Conservation (phyloP, 2,113 vertebrate species). For the Arvicanthis niloticus region DNA sequence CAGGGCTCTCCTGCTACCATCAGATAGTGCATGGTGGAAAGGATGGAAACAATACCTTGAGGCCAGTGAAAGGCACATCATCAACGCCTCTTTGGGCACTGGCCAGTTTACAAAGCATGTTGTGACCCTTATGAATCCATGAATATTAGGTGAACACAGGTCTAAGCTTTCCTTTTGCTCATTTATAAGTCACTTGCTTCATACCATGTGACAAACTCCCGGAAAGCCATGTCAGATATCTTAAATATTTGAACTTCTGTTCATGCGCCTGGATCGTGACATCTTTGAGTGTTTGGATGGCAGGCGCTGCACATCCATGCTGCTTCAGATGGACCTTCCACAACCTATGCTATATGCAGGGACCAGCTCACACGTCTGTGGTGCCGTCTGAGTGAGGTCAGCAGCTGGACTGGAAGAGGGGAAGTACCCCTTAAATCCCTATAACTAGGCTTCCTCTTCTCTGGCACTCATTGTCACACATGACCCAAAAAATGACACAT, state of each 20-base stretch:
- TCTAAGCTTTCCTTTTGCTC: background rate
- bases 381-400: background rate
- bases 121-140: background rate
- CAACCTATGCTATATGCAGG: accelerated
- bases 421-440: background rate
- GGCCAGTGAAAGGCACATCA: background rate
- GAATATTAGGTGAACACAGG: background rate
- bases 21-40: background rate
- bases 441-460: background rate
- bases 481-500: background rate
- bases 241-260: background rate
- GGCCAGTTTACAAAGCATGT: background rate
- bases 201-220: background rate
- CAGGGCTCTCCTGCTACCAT: background rate
- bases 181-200: background rate
- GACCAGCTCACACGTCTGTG: too few species aligned
- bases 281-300: background rate
- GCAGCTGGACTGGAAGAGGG: background rate
- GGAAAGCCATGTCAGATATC: background rate
- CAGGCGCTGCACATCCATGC: background rate
- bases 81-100: background rate
- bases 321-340: accelerated
- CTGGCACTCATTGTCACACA: background rate
- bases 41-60: background rate
- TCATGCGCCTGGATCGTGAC: background rate